A percentile compares a stretch with the other conserved stretches of the same genome.
These are phyloP conservation scores for Enoplosus armatus DNA, from an alignment of 2,797 vertebrate genomes.

Conservation along the genomic window DNA sequence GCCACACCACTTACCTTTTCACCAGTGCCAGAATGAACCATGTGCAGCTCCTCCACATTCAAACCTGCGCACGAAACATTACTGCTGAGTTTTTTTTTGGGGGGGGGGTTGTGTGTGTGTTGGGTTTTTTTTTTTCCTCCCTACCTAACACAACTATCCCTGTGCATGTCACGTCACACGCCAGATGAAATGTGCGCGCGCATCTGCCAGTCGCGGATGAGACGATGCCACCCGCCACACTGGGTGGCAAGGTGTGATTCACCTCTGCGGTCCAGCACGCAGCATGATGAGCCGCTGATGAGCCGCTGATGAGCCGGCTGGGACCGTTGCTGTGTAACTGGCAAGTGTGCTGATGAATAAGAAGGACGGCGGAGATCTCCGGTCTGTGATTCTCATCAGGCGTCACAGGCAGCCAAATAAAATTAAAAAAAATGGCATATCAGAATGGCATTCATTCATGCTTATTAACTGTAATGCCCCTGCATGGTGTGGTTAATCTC, in stretches of 20 bases:
- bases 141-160: background rate
- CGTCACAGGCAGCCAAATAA: background rate
- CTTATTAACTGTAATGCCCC: background rate
- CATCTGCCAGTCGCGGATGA: background rate
- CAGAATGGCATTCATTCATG: background rate
- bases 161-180: slow-evolving; percentile 11
- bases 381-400: background rate
- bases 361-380: slow-evolving; percentile 1
- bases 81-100: too few species aligned
- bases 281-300: too few species aligned
- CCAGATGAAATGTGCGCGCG: background rate
- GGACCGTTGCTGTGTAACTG: slow-evolving; percentile 30
- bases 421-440: background rate
- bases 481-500: background rate
- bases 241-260: slow-evolving; percentile 48
- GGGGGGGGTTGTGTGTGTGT: too few species aligned
- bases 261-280: slow-evolving; percentile 41
- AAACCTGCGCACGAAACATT: slow-evolving; percentile 3
- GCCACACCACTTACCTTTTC: slow-evolving; percentile 15
- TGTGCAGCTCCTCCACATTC: background rate
- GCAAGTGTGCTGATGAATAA: slow-evolving; percentile 19
- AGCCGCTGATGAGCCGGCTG: slow-evolving; percentile 33
- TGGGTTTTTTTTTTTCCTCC: too few species aligned
- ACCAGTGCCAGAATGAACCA: slow-evolving; percentile 18
- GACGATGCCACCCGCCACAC: background rate